Conservation (phyloP, 2,113 vertebrate genomes). For the Sebastes fasciatus region DNA sequence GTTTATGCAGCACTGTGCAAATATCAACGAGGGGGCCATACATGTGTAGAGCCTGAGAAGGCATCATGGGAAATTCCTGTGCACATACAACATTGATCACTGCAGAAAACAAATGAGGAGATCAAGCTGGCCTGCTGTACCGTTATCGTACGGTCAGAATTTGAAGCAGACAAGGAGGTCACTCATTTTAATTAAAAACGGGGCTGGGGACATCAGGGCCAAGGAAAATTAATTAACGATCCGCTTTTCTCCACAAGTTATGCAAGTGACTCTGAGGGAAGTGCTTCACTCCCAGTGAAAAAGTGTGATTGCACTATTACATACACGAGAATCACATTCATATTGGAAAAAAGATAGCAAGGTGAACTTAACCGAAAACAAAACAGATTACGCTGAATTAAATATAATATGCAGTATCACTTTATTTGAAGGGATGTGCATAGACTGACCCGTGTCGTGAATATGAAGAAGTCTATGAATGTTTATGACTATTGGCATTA, state of each 20-base stretch:
- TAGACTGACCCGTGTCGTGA: too few species aligned
- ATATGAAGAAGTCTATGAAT: not conserved
- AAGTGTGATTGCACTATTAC: not conserved
- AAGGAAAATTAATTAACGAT: not conserved
- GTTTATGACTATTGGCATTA: too few species aligned
- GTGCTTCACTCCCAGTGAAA: not conserved
- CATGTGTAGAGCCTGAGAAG: constrained; percentile 4
- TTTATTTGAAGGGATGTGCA: not conserved
- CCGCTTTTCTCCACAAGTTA: not conserved
- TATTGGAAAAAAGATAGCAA: not conserved
- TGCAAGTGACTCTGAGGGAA: not conserved
- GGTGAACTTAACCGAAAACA: not conserved
- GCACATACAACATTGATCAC: not conserved
- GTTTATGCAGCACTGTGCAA: constrained; percentile 3
- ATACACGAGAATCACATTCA: not conserved
- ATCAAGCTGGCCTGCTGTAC: not conserved
- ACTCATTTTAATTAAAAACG: not conserved
- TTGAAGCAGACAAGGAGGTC: not conserved
- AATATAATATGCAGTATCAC: not conserved
- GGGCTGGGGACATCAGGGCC: not conserved
- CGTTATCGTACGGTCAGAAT: not conserved
- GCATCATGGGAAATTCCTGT: not conserved
- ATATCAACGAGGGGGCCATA: not conserved
- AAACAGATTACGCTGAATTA: not conserved
- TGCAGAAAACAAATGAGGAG: not conserved